A percentile compares a stretch with the other conserved stretches of the same genome.
phyloP scores from a whole-genome alignment of 2,113 vertebrate species.

The Hypanus sabinus region DNA sequence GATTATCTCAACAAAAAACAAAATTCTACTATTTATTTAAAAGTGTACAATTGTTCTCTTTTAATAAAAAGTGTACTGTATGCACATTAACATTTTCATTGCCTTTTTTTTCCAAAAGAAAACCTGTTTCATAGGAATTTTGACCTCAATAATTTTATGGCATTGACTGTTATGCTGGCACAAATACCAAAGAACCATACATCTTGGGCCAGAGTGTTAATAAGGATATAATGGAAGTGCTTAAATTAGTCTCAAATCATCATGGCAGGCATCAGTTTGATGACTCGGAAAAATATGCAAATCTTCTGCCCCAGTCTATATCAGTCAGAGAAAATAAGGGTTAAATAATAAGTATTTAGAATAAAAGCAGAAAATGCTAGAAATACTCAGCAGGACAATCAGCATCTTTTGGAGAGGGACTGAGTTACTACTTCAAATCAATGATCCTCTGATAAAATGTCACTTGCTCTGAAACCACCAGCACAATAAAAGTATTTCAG shows the following conservation, averaged over 20 bases:
- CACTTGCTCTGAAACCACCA: too few relatives aligned
- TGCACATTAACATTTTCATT: neutral
- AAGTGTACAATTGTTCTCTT: neutral
- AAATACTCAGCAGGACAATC: neutral
- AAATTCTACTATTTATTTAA: neutral
- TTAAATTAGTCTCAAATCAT: neutral
- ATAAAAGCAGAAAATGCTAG: neutral
- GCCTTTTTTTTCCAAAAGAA: neutral
- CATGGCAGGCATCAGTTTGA: neutral
- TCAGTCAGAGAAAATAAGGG: neutral
- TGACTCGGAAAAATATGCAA: neutral
- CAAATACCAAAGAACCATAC: too few relatives aligned
- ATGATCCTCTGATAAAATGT: too few relatives aligned
- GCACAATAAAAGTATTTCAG: too few relatives aligned
- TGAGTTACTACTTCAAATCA: too few relatives aligned
- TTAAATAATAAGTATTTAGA: too few relatives aligned
- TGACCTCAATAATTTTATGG: neutral
- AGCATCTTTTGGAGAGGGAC: too few relatives aligned
- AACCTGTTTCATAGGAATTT: neutral
- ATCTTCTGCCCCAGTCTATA: neutral
- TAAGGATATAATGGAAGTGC: neutral
- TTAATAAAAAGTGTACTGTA: neutral
- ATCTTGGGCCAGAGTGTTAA: neutral
- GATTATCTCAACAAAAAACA: neutral
- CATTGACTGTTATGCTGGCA: too few relatives aligned